A percentile compares a stretch with the other conserved stretches of the same genome.
Conservation (phyloP, 2,888 invertebrate species). For the Drosophila neonasuta region DNA sequence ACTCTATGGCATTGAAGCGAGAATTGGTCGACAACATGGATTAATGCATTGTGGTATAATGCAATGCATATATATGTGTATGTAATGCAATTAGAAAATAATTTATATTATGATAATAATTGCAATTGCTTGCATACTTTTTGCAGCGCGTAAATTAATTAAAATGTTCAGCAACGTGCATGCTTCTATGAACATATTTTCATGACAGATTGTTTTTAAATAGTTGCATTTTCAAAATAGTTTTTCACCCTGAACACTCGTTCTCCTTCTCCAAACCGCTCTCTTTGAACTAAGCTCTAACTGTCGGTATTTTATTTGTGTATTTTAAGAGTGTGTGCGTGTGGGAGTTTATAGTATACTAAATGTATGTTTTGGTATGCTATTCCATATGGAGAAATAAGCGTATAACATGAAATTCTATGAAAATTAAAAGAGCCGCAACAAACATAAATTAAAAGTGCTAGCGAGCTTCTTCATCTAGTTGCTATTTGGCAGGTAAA, state of each 20-base stretch:
- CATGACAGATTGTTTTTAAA: conserved; percentile 21
- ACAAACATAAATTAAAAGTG: conserved; percentile 49
- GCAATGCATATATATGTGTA: background rate
- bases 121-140: conserved; percentile 26
- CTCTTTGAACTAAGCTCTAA: background rate
- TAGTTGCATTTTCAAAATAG: conserved; percentile 14
- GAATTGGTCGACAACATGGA: background rate
- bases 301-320: background rate
- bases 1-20: background rate
- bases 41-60: no score
- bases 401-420: conserved; percentile 44
- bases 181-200: background rate
- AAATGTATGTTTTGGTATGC: conserved; percentile 5
- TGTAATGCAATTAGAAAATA: conserved; percentile 11
- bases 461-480: conserved; percentile 34
- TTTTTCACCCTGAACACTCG: background rate
- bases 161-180: conserved; percentile 12
- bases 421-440: conserved; percentile 50
- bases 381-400: conserved; percentile 19
- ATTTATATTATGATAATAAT: conserved; percentile 13
- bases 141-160: conserved; percentile 23
- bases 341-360: conserved; percentile 1
- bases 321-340: conserved; percentile 1
- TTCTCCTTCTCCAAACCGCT: background rate
- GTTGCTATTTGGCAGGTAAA: conserved; percentile 28